Percentiles rank a stretch among this genome's conserved stretches.
These are phyloP conservation scores for Phalacrocorax pelagicus DNA, from an alignment of 2,113 vertebrate genomes.

Conservation along the genomic window DNA sequence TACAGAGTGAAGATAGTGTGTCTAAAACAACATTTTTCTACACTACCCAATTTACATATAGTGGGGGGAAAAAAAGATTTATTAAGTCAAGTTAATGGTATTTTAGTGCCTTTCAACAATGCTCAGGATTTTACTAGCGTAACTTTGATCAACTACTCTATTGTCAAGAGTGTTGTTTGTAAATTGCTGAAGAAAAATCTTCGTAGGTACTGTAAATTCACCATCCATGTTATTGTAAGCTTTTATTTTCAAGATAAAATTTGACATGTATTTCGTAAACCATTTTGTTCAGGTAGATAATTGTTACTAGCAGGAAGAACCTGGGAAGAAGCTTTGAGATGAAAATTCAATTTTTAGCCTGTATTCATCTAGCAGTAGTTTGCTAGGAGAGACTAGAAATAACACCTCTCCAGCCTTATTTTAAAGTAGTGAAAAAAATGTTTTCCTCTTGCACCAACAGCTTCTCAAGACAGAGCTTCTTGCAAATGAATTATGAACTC, in stretches of 20 bases:
- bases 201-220: not conserved
- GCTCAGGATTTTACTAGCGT: not conserved
- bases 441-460: not conserved
- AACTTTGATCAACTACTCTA: not conserved
- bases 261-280: not conserved
- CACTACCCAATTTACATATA: not conserved
- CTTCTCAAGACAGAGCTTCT: not conserved
- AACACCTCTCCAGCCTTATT: not conserved
- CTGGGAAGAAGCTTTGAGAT: not conserved
- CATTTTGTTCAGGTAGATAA: not conserved
- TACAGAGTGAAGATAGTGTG: not conserved
- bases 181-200: not conserved
- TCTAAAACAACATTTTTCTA: not conserved
- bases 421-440: not conserved
- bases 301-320: not conserved
- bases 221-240: not conserved
- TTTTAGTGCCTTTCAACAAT: not conserved
- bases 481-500: not conserved
- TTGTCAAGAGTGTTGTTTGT: not conserved
- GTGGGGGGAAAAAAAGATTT: not conserved
- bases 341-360: not conserved
- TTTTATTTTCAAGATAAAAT: not conserved
- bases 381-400: not conserved
- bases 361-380: not conserved
- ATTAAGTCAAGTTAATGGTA: not conserved